Percentiles rank a stretch among this genome's conserved stretches.
Evolutionary conservation across 2,113 vertebrate species (phyloP).

Genomic region (Syrmaticus mikado): DNA sequence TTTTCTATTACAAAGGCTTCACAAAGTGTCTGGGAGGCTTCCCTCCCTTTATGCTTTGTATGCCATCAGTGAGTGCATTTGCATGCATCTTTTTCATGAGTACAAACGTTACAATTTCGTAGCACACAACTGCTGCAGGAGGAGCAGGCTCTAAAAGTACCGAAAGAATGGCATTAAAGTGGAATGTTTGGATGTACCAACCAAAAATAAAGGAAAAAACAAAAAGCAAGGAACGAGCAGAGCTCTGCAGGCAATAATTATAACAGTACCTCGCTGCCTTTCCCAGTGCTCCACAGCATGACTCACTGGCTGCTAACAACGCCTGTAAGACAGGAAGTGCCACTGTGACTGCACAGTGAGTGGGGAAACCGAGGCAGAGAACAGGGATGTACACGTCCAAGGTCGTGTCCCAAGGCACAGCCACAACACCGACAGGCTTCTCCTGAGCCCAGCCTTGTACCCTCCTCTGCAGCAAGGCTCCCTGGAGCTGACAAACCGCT

Average conservation of each 20-base stretch:
- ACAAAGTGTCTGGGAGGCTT: slow-evolving; percentile 40
- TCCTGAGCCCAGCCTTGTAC: not conserved
- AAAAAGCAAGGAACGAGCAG: not conserved
- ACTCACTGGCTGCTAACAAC: slow-evolving; percentile 42
- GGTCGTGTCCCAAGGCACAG: not conserved
- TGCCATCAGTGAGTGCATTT: not conserved
- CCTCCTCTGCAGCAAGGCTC: not conserved
- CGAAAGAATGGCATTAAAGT: not conserved
- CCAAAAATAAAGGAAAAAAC: not conserved
- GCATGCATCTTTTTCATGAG: not conserved
- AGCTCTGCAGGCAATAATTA: slow-evolving; percentile 1
- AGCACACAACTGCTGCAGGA: not conserved
- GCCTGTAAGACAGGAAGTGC: slow-evolving; percentile 27
- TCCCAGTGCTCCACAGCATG: not conserved
- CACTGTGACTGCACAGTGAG: not conserved
- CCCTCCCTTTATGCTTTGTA: not conserved
- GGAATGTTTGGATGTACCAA: not conserved
- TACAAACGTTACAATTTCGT: not conserved
- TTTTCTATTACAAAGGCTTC: not conserved
- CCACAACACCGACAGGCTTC: not conserved
- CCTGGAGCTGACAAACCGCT: not conserved
- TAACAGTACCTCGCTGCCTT: slow-evolving; percentile 27
- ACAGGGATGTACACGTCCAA: not conserved
- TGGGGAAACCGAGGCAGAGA: slow-evolving; percentile 40
- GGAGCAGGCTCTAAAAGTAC: not conserved